A percentile compares a stretch with the other conserved stretches of the same genome.
phyloP scores from a whole-genome alignment of 2,888 invertebrate genomes.

The Melipona bicolor region DNA sequence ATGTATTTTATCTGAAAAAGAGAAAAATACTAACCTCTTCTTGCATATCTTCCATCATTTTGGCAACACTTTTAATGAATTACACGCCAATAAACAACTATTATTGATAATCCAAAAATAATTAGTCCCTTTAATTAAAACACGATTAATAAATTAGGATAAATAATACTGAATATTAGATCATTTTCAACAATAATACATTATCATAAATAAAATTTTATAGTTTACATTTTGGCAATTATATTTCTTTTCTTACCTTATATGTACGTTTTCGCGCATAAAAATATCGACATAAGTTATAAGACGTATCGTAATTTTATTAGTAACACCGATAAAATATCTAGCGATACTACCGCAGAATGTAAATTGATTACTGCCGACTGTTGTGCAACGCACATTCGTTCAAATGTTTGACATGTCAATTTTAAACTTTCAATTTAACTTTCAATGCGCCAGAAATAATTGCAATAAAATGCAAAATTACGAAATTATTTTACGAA shows the following conservation, averaged over 20 bases:
- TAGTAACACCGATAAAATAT: slow-evolving; percentile 3
- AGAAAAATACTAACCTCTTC: slow-evolving; percentile 75
- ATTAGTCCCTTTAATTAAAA: slow-evolving; percentile 20
- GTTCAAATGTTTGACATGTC: not conserved
- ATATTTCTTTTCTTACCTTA: slow-evolving; percentile 20
- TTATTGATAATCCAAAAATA: slow-evolving; percentile 14
- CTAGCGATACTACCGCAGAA: not conserved
- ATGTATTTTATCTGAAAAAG: not conserved
- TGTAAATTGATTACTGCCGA: slow-evolving; percentile 23
- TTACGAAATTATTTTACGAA: not conserved
- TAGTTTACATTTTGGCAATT: not conserved
- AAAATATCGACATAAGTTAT: slow-evolving; percentile 24
- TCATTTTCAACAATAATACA: slow-evolving; percentile 6
- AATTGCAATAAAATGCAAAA: not conserved
- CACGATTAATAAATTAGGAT: not conserved
- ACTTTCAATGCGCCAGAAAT: not conserved
- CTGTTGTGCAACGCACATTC: not conserved
- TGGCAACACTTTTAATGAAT: slow-evolving; percentile 19
- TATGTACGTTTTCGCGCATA: not conserved
- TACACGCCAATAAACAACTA: slow-evolving; percentile 6
- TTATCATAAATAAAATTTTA: not conserved
- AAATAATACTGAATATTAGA: slow-evolving; percentile 3
- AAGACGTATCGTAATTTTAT: not conserved
- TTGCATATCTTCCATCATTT: slow-evolving; percentile 80
- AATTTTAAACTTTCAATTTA: not conserved